Evolutionary conservation across 2,113 vertebrate species (phyloP).

Genomic region (Pagrus major): DNA sequence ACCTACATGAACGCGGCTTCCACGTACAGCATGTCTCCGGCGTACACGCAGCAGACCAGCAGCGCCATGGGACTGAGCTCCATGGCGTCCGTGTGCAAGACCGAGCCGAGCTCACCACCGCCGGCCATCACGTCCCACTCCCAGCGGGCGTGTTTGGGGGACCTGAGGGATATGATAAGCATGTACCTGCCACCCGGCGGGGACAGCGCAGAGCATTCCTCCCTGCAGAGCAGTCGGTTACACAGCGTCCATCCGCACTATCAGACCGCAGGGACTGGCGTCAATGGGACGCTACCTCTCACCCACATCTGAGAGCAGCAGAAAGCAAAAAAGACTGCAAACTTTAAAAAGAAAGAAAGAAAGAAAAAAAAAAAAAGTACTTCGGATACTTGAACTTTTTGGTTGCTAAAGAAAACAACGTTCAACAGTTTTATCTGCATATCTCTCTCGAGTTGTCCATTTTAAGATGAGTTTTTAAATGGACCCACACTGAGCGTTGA

Average conservation of each 20-base stretch:
- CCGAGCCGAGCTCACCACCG: constrained; percentile 96
- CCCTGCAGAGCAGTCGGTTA: constrained; percentile 92
- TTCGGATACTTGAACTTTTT: constrained; percentile 86
- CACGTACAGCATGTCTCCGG: constrained; percentile 92
- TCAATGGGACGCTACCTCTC: constrained; percentile 96
- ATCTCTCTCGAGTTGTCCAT: constrained; percentile 66
- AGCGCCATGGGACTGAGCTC: constrained; percentile 91
- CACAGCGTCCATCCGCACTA: constrained; percentile 98
- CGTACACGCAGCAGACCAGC: constrained; percentile 91
- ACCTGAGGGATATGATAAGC: constrained; percentile 99
- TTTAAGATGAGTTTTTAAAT: constrained; percentile 70
- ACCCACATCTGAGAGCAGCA: constrained; percentile 92
- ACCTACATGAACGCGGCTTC: constrained; percentile 95
- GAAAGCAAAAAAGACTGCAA: constrained; percentile 33
- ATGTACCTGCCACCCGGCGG: constrained; percentile 99
- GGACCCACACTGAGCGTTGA: constrained; percentile 74
- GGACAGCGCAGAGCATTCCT: constrained; percentile 91
- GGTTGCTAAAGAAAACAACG: constrained; percentile 79
- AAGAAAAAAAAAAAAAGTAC: constrained; percentile 63
- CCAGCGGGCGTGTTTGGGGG: constrained; percentile 95
- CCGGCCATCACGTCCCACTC: constrained; percentile 96
- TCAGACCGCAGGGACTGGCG: constrained; percentile 92
- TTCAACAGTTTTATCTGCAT: constrained; percentile 73
- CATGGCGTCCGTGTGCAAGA: constrained; percentile 95
- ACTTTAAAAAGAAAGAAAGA: constrained; percentile 32